These are phyloP conservation scores for Rhinolophus sinicus DNA, from an alignment of 2,113 vertebrate genomes.

Conservation along the genomic window DNA sequence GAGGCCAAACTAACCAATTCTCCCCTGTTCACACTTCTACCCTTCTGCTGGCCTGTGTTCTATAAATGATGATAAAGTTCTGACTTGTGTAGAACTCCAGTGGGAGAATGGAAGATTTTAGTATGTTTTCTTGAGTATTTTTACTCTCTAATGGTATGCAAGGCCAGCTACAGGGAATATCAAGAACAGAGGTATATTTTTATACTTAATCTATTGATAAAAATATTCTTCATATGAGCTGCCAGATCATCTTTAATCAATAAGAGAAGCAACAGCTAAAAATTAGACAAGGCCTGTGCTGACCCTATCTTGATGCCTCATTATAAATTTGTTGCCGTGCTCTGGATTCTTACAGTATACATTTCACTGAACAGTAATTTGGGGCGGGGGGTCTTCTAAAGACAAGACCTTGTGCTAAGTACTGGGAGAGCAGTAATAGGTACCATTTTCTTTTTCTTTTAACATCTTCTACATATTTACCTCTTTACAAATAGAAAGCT, in stretches of 20 bases:
- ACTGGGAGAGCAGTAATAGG: neutral
- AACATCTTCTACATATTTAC: neutral
- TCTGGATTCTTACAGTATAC: neutral
- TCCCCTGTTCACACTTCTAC: neutral
- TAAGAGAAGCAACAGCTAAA: neutral
- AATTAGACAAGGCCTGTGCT: neutral
- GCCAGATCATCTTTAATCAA: neutral
- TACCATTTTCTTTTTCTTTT: neutral
- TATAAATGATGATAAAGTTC: slow-evolving; percentile 53
- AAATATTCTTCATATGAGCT: neutral
- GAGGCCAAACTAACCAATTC: neutral
- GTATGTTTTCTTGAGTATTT: neutral
- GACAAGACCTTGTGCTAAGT: neutral
- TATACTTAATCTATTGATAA: slow-evolving; percentile 26
- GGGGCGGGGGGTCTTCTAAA: neutral
- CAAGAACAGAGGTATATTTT: slow-evolving; percentile 14
- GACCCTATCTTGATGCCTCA: neutral
- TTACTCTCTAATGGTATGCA: neutral
- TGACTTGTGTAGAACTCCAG: neutral
- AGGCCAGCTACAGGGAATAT: neutral
- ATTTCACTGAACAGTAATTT: neutral
- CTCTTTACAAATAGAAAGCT: neutral
- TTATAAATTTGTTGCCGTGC: neutral
- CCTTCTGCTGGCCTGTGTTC: slow-evolving; percentile 1
- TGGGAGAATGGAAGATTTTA: neutral